Evolutionary conservation across 1,140 invertebrate species (phyloP).

Genomic region (Wasmannia auropunctata): DNA sequence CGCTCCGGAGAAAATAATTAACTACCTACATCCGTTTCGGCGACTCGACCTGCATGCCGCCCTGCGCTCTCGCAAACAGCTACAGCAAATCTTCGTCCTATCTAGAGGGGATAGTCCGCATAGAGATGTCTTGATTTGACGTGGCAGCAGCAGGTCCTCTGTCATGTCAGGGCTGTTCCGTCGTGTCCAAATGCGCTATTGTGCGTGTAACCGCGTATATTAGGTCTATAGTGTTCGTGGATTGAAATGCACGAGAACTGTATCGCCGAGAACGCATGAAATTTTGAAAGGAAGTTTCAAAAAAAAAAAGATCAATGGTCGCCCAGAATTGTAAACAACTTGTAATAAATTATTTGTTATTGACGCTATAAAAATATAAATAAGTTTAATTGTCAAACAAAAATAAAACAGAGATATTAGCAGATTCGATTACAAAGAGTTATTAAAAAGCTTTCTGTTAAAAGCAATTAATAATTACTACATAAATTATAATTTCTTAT

Average conservation of each 20-base stretch:
- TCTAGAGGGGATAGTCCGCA: constrained; percentile 3
- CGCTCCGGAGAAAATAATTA: constrained; percentile 62
- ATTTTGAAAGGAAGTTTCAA: not conserved
- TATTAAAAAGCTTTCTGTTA: not conserved
- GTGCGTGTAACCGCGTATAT: constrained; percentile 10
- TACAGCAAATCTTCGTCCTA: constrained; percentile 31
- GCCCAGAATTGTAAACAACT: not conserved
- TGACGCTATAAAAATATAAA: not conserved
- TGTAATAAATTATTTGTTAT: not conserved
- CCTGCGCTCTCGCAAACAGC: not conserved
- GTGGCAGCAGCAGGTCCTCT: constrained; percentile 31
- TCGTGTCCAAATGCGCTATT: constrained; percentile 39
- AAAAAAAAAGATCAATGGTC: not conserved
- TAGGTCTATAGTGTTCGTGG: not conserved
- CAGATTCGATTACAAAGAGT: not conserved
- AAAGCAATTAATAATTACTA: not conserved
- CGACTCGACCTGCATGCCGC: not conserved
- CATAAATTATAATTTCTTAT: not conserved
- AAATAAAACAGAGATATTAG: not conserved
- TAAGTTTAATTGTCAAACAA: not conserved
- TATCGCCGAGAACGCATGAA: not conserved
- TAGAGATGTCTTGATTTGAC: constrained; percentile 49
- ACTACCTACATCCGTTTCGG: constrained; percentile 44
- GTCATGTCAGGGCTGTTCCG: constrained; percentile 48
- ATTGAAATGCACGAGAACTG: not conserved